Evolutionary conservation across 2,797 vertebrate genomes (phyloP).

Genomic region (Notoglanidium macrostoma): DNA sequence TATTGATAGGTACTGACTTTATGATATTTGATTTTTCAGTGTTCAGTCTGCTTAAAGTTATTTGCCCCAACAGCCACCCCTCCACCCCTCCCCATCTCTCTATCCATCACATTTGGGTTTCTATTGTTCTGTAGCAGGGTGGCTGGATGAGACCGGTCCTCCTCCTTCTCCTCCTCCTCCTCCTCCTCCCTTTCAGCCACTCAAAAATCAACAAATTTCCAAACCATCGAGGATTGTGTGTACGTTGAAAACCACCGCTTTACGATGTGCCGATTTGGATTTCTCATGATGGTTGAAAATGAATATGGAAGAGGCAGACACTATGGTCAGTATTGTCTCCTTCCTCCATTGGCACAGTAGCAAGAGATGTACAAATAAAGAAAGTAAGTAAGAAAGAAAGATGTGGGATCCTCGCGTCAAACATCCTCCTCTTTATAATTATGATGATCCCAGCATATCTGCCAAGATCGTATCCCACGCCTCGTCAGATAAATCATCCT

Average conservation of each 20-base stretch:
- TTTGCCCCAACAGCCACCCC: conserved; percentile 49
- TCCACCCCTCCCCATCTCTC: conserved; percentile 56
- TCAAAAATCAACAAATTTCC: neutral
- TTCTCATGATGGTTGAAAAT: neutral
- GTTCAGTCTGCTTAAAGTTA: conserved; percentile 53
- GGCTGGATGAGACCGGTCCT: conserved; percentile 44
- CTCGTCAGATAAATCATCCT: neutral
- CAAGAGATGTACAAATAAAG: neutral
- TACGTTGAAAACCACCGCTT: neutral
- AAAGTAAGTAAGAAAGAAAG: neutral
- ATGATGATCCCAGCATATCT: neutral
- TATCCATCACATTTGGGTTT: conserved; percentile 58
- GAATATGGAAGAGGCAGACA: neutral
- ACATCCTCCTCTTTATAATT: neutral
- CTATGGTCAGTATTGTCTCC: neutral
- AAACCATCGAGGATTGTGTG: neutral
- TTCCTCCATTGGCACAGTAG: neutral
- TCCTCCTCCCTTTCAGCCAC: neutral
- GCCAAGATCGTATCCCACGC: neutral
- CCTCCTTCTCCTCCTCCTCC: neutral
- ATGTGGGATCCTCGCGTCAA: neutral
- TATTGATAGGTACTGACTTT: neutral
- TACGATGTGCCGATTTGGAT: neutral
- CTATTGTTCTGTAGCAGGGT: conserved; percentile 76
- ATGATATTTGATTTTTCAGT: neutral